Evolutionary conservation across 30 jellyfish, hydroid and myxozoan species (phyloP), one percentile per base, ranked within the genome.

Genomic region (Catostylus mosaicus): DNA sequence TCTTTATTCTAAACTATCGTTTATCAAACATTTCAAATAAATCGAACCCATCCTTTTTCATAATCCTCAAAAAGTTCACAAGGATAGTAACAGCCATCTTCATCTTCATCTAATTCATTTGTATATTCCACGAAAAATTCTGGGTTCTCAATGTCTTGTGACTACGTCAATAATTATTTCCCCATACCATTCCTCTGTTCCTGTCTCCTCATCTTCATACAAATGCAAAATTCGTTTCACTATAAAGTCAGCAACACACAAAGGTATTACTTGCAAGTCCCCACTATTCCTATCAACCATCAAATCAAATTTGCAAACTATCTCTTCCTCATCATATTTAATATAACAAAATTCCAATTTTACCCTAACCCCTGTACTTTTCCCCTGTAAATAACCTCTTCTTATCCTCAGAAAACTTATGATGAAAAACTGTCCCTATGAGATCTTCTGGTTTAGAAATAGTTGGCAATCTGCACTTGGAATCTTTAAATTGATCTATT

Each of bases 121-220:
- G 9, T 16, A 34, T 63, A 63, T 30, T 30, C 47, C 9, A 63
- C 76, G 27, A 16, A 30, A 30, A 63, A 63, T 45, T 63, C 76
- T 63, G 76, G 76, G 27, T 63, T 63, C 8, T 63, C 76, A 63
- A 30, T 63, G 9, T 63, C 35, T 45, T 63, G 6, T 45, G 27
- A 9, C 76, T 9, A 63, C 9, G 47, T 63, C 76, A 12, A 6
- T 26, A 3, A 68, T 29, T 16, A 4, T 12, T 31, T 69, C 81
- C 30, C 31, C 35, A 68, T 68, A 35, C 65, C 81, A 68, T 33
- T 3, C 11, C 8, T 68, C 81, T 8, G 30, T 52, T 33, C 81
- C 81, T 2, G 81, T 68, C 23, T 35, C 32, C 26, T 33, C 65
- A 68, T 68, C 81, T 12, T 9, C 10, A 40, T 68, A 68, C 66